Percentiles rank a stretch among this genome's conserved stretches.
phyloP scores from a whole-genome alignment of 2,797 vertebrate species.

The Malurus leucopterus region DNA sequence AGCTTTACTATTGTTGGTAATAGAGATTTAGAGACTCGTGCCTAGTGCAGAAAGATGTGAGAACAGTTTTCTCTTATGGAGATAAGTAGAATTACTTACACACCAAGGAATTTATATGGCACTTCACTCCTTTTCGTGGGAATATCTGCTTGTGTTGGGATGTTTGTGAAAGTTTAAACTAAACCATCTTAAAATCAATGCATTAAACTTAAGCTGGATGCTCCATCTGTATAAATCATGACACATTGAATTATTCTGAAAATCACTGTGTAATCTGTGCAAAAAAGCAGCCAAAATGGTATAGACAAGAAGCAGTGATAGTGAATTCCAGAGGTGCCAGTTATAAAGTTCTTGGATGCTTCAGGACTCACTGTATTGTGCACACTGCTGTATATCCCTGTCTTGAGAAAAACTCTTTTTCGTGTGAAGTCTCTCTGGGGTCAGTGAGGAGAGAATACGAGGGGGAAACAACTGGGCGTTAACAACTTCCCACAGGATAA shows the following conservation, averaged over 20 bases:
- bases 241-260: neutral
- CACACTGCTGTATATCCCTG: neutral
- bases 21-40: neutral
- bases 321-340: neutral
- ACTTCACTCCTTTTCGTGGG: neutral
- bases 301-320: neutral
- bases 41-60: neutral
- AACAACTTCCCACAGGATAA: constrained; percentile 21
- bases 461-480: constrained; percentile 14
- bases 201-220: neutral
- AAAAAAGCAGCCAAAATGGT: fast-evolving
- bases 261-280: neutral
- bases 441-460: neutral
- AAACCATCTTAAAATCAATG: neutral
- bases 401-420: neutral
- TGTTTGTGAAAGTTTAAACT: neutral
- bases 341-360: neutral
- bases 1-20: neutral
- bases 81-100: neutral
- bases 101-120: neutral
- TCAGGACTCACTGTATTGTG: neutral
- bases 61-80: neutral
- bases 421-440: neutral
- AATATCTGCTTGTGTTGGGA: neutral
- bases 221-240: neutral